Percentiles rank a stretch among this genome's conserved stretches.
Evolutionary conservation across 2,888 invertebrate species (phyloP).

Genomic region (Hemicrepidius hirtus): DNA sequence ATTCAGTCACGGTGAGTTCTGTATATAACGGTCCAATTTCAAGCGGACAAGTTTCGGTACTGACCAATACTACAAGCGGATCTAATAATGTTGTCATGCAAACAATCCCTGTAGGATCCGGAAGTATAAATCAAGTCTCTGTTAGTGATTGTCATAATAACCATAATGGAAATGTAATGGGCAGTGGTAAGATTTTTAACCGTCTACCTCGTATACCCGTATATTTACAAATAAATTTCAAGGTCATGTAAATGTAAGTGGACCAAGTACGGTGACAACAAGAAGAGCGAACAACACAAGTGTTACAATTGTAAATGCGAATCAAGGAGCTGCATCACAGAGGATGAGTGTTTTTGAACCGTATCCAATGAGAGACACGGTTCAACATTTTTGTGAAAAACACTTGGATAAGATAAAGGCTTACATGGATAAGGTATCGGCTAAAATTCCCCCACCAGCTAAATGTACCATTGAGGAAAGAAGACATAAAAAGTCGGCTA

Average conservation of each 20-base stretch:
- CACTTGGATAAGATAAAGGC: slow-evolving; percentile 93
- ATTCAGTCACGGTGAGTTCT: slow-evolving; percentile 69
- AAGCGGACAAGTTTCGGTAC: slow-evolving; percentile 69
- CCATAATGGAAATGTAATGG: slow-evolving; percentile 55
- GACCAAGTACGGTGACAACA: slow-evolving; percentile 78
- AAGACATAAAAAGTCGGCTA: slow-evolving; percentile 90
- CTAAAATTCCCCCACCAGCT: slow-evolving; percentile 91
- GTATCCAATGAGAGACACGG: slow-evolving; percentile 92
- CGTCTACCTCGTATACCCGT: too few species aligned
- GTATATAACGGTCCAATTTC: slow-evolving; percentile 67
- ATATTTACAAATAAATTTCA: neutral
- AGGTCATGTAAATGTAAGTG: slow-evolving; percentile 74
- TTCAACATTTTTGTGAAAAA: slow-evolving; percentile 97
- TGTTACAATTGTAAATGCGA: slow-evolving; percentile 82
- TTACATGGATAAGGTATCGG: slow-evolving; percentile 91
- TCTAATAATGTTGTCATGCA: slow-evolving; percentile 65
- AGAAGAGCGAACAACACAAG: slow-evolving; percentile 83
- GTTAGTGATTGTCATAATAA: slow-evolving; percentile 65
- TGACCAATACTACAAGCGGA: slow-evolving; percentile 61
- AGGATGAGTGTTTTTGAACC: slow-evolving; percentile 92
- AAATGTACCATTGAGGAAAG: slow-evolving; percentile 95
- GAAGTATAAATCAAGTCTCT: slow-evolving; percentile 57
- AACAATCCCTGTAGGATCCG: slow-evolving; percentile 67
- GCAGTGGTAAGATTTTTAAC: slow-evolving; percentile 61
- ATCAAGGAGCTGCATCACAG: slow-evolving; percentile 69